Evolutionary conservation across 2,888 invertebrate species (phyloP).

Genomic region (Nymphalis urticae): DNA sequence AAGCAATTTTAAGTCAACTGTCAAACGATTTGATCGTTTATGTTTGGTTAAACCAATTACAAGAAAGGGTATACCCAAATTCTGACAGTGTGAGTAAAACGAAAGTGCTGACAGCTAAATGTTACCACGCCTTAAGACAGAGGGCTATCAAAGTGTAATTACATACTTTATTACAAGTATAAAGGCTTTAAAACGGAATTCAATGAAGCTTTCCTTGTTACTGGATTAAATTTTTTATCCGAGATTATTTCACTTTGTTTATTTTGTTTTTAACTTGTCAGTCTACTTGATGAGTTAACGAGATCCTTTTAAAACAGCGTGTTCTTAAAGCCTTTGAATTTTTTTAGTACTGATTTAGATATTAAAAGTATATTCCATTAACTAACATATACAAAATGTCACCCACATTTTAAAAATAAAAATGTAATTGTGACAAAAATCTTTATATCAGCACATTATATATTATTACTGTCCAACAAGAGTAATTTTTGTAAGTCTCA

Average conservation of each 20-base stretch:
- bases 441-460: no score
- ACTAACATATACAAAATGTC: no score
- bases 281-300: conserved; percentile 10
- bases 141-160: conserved; percentile 64
- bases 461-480: no score
- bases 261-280: conserved; percentile 9
- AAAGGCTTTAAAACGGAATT: conserved; percentile 47
- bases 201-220: conserved; percentile 54
- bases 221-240: conserved; percentile 48
- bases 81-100: conserved; percentile 33
- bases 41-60: conserved; percentile 22
- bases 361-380: neutral
- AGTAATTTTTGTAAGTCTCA: no score
- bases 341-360: neutral
- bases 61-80: conserved; percentile 4
- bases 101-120: conserved; percentile 64
- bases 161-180: conserved; percentile 50
- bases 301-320: neutral
- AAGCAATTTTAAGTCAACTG: conserved; percentile 9
- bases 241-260: conserved; percentile 47
- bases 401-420: no score
- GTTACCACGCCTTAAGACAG: conserved; percentile 53
- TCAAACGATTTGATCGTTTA: conserved; percentile 17
- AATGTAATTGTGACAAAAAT: no score
- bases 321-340: neutral